phyloP scores from a whole-genome alignment of 2,113 vertebrate genomes.

The Dromaius novaehollandiae region DNA sequence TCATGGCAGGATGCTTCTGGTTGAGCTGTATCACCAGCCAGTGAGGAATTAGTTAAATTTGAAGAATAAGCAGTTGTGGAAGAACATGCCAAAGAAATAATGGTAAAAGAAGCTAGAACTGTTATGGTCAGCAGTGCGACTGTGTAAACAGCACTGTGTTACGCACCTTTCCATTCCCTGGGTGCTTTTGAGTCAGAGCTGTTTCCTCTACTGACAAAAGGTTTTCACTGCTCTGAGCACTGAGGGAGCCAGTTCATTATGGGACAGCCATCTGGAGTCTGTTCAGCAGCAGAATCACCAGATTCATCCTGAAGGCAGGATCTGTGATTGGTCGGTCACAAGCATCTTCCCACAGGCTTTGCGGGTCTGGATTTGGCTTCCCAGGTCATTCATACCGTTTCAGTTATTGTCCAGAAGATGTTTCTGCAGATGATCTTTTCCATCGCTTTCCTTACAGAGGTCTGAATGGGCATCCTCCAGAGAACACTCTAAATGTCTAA shows the following conservation, averaged over 20 bases:
- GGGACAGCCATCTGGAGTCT: background rate
- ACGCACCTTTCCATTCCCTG: background rate
- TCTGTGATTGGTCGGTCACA: background rate
- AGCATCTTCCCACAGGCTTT: background rate
- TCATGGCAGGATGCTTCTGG: background rate
- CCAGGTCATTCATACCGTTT: background rate
- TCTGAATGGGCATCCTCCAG: background rate
- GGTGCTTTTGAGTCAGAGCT: conserved; percentile 34
- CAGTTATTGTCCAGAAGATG: background rate
- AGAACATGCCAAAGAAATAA: background rate
- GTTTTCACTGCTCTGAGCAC: background rate
- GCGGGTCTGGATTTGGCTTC: background rate
- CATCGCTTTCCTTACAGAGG: background rate
- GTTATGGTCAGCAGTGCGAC: background rate
- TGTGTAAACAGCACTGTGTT: background rate
- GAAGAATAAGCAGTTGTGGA: background rate
- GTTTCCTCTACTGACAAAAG: background rate
- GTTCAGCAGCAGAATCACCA: conserved; percentile 28
- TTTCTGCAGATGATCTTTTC: background rate
- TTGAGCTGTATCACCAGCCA: background rate
- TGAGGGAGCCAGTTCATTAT: background rate
- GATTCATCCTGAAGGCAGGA: background rate
- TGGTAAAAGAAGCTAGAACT: background rate
- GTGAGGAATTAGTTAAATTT: background rate
- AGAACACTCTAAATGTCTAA: background rate